A percentile compares a stretch with the other conserved stretches of the same genome.
Conservation (phyloP, 2,113 vertebrate genomes). For the Propithecus coquereli region DNA sequence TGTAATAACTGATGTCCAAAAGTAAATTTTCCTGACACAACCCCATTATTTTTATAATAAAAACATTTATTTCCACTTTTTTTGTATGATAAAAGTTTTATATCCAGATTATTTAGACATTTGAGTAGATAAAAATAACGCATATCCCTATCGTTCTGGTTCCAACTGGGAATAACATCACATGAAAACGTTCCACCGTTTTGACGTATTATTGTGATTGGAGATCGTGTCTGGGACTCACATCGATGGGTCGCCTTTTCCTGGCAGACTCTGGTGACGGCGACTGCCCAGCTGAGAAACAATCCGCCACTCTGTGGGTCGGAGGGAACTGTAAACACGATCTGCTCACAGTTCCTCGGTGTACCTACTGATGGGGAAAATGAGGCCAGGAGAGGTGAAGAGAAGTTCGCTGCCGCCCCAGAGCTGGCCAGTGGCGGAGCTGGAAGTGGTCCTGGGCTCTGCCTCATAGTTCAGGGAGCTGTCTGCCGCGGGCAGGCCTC, state of each 20-base stretch:
- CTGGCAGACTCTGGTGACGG: not conserved
- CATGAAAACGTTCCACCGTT: not conserved
- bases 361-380: not conserved
- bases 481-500: fast-evolving
- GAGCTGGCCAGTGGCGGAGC: not conserved
- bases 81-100: not conserved
- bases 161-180: not conserved
- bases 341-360: not conserved
- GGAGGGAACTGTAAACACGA: not conserved
- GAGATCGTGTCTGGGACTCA: not conserved
- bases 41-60: not conserved
- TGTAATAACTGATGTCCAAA: not conserved
- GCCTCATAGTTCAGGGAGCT: not conserved
- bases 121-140: not conserved
- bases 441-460: not conserved
- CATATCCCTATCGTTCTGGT: fast-evolving
- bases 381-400: not conserved
- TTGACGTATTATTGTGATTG: not conserved
- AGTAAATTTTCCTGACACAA: not conserved
- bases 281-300: not conserved
- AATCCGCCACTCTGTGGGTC: not conserved
- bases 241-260: not conserved
- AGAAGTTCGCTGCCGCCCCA: not conserved
- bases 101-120: not conserved
- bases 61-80: not conserved